These are phyloP conservation scores for Poeciliopsis turrubarensis DNA, from an alignment of 2,113 vertebrate species.

Conservation along the genomic window DNA sequence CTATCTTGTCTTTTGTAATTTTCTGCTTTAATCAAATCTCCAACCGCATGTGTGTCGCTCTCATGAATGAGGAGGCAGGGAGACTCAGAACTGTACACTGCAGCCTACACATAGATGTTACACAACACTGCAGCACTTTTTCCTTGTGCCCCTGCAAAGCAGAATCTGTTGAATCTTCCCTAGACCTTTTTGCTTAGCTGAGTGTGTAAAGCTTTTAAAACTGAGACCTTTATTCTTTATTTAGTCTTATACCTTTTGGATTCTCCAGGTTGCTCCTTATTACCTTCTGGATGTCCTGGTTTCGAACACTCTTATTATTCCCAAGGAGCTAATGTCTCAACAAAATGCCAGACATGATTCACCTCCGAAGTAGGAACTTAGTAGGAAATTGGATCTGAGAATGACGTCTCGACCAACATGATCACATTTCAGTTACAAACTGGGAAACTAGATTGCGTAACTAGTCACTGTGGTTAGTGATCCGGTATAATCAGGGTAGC, in stretches of 20 bases:
- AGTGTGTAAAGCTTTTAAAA: not conserved
- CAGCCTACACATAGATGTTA: constrained; percentile 42
- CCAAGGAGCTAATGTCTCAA: not conserved
- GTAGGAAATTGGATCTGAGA: not conserved
- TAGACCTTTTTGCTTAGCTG: too few relatives aligned
- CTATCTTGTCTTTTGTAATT: constrained; percentile 14
- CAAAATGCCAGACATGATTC: not conserved
- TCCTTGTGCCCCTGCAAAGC: constrained; percentile 11
- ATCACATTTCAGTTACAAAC: not conserved
- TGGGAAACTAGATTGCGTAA: not conserved
- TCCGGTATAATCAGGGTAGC: too few relatives aligned
- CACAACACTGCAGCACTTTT: constrained; percentile 58
- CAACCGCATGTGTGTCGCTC: not conserved
- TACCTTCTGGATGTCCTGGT: not conserved
- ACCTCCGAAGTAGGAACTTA: not conserved
- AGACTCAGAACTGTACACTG: constrained; percentile 34
- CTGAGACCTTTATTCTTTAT: too few relatives aligned
- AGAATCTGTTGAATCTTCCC: not conserved
- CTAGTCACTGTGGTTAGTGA: not conserved
- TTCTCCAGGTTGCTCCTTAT: not conserved
- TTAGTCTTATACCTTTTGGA: too few relatives aligned
- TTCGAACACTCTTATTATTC: not conserved
- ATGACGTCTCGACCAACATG: not conserved
- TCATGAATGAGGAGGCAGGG: constrained; percentile 39
- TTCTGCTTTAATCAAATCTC: constrained; percentile 25